Base-by-base conservation (phyloP, 1,140 invertebrate species). In the Chironomus tepperi region DNA sequence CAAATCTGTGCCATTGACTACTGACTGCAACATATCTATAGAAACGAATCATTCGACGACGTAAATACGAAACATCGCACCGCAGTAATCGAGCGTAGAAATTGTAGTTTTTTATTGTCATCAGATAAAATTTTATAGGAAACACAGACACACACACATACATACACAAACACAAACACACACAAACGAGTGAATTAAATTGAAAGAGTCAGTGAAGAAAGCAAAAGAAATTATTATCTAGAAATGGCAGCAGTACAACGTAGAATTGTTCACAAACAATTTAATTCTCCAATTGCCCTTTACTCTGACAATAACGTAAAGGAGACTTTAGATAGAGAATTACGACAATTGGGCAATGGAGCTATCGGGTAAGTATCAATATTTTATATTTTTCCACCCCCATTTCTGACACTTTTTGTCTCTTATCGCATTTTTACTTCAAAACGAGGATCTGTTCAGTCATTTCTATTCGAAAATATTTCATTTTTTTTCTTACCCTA, bases 211-310 rank as follows among this genome's bases (percentile, higher is more conserved):
- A 57, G 47, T 57, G 47, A 73, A 75, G 73, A 74, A 73, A 73
- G 70, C n/a, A 21, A 73, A 12, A 74, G 73, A 75, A 65, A 42
- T 73, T 19, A 75, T 73, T 18, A n/a, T 64, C 7, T 12, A 42
- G 73, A 85, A 81, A 88, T 88, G 87, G 85, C 87, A 78, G 83
- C 84, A 77, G 82, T 84, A 81, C 87, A 86, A 79, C 84, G 85
- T 78, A 85, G 83, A 78, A 82, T 93, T 80, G 89, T 92, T 75
- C 91, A 94, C 85, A 93, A 93, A 83, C 93, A 95, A 84, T 95
- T 93, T 85, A 96, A 95, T 84, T 91, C 92, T 73, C 93, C 93
- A 42, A 94, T 95, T 77, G 90, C 90, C 78, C 84, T 95, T 24
- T 95, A 95, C 83, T 95, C 93, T 16, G 88, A 90, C 77, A 86